Evolutionary conservation across 2,797 vertebrate genomes (phyloP), one percentile per base, ranked within the genome.

Genomic region (Knipowitschia caucasica): DNA sequence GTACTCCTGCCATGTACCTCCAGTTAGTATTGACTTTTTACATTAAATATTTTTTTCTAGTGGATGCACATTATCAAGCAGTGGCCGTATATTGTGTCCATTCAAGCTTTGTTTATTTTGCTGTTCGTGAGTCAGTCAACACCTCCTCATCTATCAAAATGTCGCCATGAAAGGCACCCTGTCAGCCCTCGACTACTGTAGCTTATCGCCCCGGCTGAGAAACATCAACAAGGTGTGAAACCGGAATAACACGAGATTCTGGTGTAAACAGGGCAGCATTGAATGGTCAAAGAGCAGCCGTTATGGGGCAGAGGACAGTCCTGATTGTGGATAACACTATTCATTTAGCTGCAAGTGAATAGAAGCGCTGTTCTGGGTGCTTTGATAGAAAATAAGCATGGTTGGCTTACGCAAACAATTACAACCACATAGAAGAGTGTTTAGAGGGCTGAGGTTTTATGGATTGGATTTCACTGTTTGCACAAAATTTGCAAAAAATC

Each of bases 251-350:
- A 64, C 56, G 14, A 72, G 4, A 5, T 39, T 24, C 18, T 25
- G 62, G 50, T 40, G 17, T 59, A 67, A 74, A 80, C 70, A 74
- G 70, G 67, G 7, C 40, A 5, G 60, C 54, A 7, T 66, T 84
- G 76, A 86, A 73, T 75, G 67, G 66, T 81, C 75, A 81, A 71
- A 83, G 77, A 66, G 62, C n/a, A 55, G 56, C 57, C 65, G 51
- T 67, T 81, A 63, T 78, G 7, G 39, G 23, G 26, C 31, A n/a
- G 29, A 66, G 65, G 53, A 57, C 64, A 67, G 72, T 79, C 50
- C 51, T 46, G 66, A 75, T 69, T 59, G 67, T 68, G 47, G 44
- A 62, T 56, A 62, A 81, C 64, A 71, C 61, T 44, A 61, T 59
- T 75, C 80, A 75, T 78, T 82, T 70, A 82, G 55, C 64, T 3